Conservation (phyloP, 2,113 vertebrate genomes). For the Chloroceryle aenea region DNA sequence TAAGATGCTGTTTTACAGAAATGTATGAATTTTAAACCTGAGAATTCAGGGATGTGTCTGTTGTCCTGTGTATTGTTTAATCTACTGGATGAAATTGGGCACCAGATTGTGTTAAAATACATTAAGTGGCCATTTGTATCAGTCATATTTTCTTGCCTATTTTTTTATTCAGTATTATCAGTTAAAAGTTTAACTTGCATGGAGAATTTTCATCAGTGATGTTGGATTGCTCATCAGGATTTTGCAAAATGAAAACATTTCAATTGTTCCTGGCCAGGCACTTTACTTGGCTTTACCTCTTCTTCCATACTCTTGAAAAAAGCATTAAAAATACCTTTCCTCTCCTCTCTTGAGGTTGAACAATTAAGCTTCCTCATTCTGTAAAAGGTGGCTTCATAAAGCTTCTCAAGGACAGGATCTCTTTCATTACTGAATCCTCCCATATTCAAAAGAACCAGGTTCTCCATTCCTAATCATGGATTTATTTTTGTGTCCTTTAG, state of each 20-base stretch:
- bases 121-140: background rate
- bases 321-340: background rate
- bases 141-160: background rate
- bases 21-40: background rate
- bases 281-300: background rate
- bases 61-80: background rate
- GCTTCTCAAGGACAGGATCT: background rate
- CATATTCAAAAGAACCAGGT: background rate
- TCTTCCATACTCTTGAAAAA: background rate
- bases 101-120: background rate
- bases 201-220: background rate
- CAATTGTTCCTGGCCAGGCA: background rate
- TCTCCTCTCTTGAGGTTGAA: background rate
- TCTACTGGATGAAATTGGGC: background rate
- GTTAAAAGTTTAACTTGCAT: background rate
- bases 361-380: background rate
- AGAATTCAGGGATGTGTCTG: background rate
- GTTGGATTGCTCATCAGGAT: background rate
- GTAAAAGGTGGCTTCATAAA: background rate
- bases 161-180: background rate
- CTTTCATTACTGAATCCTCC: background rate
- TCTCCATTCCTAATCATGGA: background rate
- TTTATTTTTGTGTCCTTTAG: background rate
- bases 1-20: background rate
- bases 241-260: background rate